phyloP scores from a whole-genome alignment of 2,797 vertebrate species.

The Sebastes oblongus region DNA sequence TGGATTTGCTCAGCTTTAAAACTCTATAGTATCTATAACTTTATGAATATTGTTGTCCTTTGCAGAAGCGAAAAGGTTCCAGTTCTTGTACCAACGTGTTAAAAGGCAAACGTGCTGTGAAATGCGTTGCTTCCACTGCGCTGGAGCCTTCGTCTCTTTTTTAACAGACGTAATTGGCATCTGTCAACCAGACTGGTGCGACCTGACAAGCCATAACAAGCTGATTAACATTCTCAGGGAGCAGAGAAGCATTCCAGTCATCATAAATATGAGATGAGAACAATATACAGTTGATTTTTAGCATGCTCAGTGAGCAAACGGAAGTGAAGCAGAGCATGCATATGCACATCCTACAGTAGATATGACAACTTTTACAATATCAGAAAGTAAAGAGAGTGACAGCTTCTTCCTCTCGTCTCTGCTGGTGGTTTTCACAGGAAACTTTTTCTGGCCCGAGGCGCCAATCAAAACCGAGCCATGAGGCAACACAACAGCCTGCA shows the following conservation, averaged over 20 bases:
- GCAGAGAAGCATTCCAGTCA: not conserved
- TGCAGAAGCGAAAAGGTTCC: too few relatives aligned
- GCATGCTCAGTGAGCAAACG: not conserved
- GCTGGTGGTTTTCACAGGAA: not conserved
- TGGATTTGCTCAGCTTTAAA: not conserved
- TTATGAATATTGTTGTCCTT: not conserved
- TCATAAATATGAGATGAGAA: not conserved
- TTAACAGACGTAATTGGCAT: slow-evolving; percentile 4
- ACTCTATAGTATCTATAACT: not conserved
- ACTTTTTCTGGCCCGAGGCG: not conserved
- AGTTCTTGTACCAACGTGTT: not conserved
- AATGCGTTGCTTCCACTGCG: not conserved
- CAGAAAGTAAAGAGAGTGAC: not conserved
- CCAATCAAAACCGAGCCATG: slow-evolving; percentile 13
- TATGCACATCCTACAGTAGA: not conserved
- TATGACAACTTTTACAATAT: not conserved
- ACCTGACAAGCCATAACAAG: not conserved
- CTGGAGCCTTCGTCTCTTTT: not conserved
- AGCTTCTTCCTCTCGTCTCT: not conserved
- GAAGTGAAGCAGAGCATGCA: not conserved
- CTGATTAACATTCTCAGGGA: not conserved
- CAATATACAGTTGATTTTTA: not conserved
- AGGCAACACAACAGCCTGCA: slow-evolving; percentile 26
- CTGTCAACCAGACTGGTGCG: slow-evolving; percentile 8
- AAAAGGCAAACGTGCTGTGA: not conserved